These are phyloP conservation scores for Xylophagus ater DNA, from an alignment of 2,888 invertebrate genomes.

Conservation along the genomic window DNA sequence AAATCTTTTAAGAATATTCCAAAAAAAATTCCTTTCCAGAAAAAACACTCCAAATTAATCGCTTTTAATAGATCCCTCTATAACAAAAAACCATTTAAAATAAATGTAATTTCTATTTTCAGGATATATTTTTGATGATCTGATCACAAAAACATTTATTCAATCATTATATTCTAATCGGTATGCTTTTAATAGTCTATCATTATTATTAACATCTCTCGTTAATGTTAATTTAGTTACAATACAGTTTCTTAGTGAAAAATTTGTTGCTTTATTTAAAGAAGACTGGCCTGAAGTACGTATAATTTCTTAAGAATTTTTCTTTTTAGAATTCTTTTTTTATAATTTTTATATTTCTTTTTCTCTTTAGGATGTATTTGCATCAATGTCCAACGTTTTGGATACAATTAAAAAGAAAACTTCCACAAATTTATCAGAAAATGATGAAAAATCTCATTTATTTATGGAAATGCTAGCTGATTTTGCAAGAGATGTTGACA, in stretches of 20 bases:
- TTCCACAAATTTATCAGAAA: constrained; percentile 8
- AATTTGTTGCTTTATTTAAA: constrained; percentile 55
- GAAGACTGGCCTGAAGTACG: constrained; percentile 53
- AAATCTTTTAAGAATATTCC: too few relatives aligned
- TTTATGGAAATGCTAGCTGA: constrained; percentile 38
- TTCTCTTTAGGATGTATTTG: constrained; percentile 10
- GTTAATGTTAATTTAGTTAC: constrained; percentile 46
- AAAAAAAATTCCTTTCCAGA: too few relatives aligned
- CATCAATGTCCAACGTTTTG: constrained; percentile 11
- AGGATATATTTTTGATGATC: constrained; percentile 9
- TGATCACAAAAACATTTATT: constrained; percentile 11
- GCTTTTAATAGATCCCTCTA: too few relatives aligned
- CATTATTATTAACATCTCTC: constrained; percentile 40
- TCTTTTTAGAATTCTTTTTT: not conserved
- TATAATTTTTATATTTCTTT: not conserved
- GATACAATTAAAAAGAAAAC: constrained; percentile 8
- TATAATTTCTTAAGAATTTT: constrained; percentile 3
- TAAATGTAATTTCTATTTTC: constrained; percentile 7
- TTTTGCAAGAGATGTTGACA: constrained; percentile 34
- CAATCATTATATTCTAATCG: constrained; percentile 16
- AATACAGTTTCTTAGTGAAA: constrained; percentile 50
- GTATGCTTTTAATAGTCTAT: constrained; percentile 39
- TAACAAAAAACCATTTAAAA: too few relatives aligned
- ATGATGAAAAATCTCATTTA: constrained; percentile 30
- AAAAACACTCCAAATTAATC: too few relatives aligned